Evolutionary conservation across 2,113 vertebrate genomes (phyloP).

Genomic region (Anhinga anhinga): DNA sequence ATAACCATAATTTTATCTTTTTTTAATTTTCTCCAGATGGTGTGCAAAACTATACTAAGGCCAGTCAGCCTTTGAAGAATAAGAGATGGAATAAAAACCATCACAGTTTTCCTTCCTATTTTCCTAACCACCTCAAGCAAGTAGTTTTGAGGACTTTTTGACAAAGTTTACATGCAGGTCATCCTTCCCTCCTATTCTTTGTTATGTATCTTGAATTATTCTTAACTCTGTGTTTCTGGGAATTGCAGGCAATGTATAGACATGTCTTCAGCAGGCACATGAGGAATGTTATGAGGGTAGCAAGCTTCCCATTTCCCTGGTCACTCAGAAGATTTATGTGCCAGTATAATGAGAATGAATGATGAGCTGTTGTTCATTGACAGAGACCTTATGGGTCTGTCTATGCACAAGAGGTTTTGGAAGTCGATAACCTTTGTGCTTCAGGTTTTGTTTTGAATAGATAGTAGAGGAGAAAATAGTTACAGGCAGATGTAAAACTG

Average conservation of each 20-base stretch:
- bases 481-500: not conserved
- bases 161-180: not conserved
- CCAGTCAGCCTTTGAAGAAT: not conserved
- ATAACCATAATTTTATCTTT: not conserved
- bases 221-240: not conserved
- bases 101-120: not conserved
- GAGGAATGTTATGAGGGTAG: conserved; percentile 41
- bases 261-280: not conserved
- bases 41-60: not conserved
- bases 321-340: conserved; percentile 27
- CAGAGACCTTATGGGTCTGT: not conserved
- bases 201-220: not conserved
- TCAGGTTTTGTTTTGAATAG: conserved; percentile 9
- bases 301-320: not conserved
- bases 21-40: not conserved
- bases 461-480: not conserved
- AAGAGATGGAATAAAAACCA: not conserved
- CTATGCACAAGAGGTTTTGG: not conserved
- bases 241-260: not conserved
- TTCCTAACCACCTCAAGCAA: not conserved
- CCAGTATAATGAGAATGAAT: conserved; percentile 12
- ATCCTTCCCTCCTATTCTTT: not conserved
- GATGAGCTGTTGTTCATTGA: not conserved
- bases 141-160: not conserved
- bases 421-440: conserved; percentile 19